Conservation (phyloP, 2,113 vertebrate genomes). For the Origma solitaria region DNA sequence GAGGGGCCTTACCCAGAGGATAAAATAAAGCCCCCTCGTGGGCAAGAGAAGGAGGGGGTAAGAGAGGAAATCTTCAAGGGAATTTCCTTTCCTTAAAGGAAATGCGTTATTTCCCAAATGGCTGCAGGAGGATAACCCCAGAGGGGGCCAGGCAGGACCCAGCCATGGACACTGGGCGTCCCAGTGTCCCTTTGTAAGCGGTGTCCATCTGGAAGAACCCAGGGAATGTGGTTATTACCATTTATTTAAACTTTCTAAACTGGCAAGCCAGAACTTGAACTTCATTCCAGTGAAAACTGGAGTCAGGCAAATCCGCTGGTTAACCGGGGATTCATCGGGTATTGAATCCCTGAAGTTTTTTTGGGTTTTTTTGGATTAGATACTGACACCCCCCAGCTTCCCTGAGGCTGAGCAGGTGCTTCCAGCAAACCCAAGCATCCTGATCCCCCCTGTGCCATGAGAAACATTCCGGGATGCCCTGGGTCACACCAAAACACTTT, state of each 20-base stretch:
- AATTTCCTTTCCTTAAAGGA: neutral
- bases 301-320: neutral
- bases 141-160: neutral
- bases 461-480: neutral
- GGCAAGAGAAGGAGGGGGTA: neutral
- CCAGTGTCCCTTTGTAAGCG: neutral
- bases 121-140: neutral
- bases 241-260: neutral
- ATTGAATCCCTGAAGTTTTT: neutral
- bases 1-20: neutral
- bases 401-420: neutral
- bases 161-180: neutral
- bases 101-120: neutral
- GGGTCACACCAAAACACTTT: fast-evolving
- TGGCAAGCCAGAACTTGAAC: neutral
- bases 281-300: neutral
- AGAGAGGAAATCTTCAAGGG: neutral
- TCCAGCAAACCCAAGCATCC: fast-evolving
- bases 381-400: neutral
- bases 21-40: neutral
- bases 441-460: neutral
- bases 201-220: neutral
- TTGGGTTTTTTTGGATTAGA: neutral
- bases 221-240: neutral
- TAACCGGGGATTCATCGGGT: neutral